Evolutionary conservation across 2,113 vertebrate genomes (phyloP).

Genomic region (Lophotis ruficrista): DNA sequence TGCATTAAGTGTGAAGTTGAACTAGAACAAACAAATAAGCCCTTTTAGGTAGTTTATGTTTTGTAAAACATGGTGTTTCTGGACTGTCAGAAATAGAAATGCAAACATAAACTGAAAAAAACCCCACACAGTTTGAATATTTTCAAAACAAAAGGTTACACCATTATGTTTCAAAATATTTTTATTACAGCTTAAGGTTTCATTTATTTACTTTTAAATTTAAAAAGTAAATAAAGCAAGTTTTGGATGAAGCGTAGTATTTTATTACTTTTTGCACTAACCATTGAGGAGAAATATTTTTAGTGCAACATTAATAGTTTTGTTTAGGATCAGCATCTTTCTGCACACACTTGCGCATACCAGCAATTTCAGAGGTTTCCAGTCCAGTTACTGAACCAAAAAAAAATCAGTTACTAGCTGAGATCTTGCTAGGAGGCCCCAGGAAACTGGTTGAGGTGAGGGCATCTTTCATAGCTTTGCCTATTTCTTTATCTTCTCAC

Average conservation of each 20-base stretch:
- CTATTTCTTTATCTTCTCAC: background rate
- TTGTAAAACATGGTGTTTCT: background rate
- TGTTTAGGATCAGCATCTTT: background rate
- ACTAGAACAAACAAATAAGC: accelerated
- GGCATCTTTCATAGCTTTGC: background rate
- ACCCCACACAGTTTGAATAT: background rate
- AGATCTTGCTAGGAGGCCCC: background rate
- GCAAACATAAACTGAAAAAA: background rate
- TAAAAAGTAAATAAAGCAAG: background rate
- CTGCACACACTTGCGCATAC: background rate
- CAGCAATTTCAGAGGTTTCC: background rate
- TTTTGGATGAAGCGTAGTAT: background rate
- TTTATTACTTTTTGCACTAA: background rate
- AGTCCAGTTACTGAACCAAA: background rate
- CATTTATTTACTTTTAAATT: background rate
- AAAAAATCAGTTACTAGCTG: background rate
- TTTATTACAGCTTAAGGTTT: background rate
- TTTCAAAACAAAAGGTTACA: background rate
- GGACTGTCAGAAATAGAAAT: background rate
- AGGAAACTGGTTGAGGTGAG: background rate
- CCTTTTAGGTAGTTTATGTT: background rate
- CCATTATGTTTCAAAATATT: background rate
- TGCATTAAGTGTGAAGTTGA: background rate
- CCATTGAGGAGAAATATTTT: background rate
- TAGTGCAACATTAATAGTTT: background rate